Percentiles rank a stretch among this genome's conserved stretches.
These are phyloP conservation scores for Hippocampus barbouri DNA, from an alignment of 2,113 vertebrate species.

Conservation along the genomic window DNA sequence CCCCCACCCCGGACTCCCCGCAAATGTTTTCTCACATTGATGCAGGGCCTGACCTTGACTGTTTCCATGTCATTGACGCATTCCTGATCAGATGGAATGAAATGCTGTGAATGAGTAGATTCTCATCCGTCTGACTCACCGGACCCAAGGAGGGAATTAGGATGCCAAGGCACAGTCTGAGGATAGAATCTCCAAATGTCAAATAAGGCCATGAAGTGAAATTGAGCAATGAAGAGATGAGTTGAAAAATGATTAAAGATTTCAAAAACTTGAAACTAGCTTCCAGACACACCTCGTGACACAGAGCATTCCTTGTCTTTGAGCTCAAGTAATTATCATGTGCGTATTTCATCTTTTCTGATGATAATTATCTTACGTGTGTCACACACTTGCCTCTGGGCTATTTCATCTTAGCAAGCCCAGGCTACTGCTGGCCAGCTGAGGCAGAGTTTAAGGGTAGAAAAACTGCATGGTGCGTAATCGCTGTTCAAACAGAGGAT, in stretches of 20 bases:
- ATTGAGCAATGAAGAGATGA: neutral
- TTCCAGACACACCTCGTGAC: constrained; percentile 11
- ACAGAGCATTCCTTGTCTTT: constrained; percentile 11
- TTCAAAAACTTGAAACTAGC: neutral
- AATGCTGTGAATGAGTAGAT: constrained; percentile 40
- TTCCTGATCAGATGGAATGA: constrained; percentile 49
- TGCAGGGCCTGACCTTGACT: constrained; percentile 52
- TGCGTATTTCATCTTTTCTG: constrained; percentile 18
- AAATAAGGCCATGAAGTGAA: neutral
- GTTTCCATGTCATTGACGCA: constrained; percentile 51
- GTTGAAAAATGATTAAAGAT: neutral
- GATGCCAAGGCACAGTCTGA: neutral
- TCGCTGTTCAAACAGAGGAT: neutral
- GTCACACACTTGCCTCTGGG: constrained; percentile 7
- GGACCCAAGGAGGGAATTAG: neutral
- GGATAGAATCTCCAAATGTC: neutral
- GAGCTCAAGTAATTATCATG: constrained; percentile 23
- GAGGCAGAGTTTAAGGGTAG: neutral
- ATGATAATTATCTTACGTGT: constrained; percentile 10
- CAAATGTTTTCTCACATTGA: constrained; percentile 48
- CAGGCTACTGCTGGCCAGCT: neutral
- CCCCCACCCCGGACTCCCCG: neutral
- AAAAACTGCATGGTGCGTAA: neutral
- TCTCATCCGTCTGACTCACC: constrained; percentile 4
- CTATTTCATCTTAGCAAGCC: neutral